A percentile compares a stretch with the other conserved stretches of the same genome.
phyloP scores from a whole-genome alignment of 2,888 invertebrate species.

The Phasia obesa region DNA sequence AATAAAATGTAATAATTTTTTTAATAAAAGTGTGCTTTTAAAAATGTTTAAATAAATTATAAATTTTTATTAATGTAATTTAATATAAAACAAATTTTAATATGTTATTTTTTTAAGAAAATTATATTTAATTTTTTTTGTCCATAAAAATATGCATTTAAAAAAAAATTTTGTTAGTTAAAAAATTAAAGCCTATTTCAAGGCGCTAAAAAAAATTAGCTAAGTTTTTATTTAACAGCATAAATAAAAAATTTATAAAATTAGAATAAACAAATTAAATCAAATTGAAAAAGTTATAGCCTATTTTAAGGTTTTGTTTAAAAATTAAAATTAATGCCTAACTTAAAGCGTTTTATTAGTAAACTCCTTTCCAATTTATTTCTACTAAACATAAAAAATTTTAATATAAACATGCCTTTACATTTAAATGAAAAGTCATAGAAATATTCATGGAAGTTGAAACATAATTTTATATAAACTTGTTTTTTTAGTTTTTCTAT shows the following conservation, averaged over 20 bases:
- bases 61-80: neutral
- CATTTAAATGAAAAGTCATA: neutral
- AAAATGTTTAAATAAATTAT: conserved; percentile 3
- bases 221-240: conserved; percentile 15
- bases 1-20: conserved; percentile 16
- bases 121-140: no score
- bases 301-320: conserved; percentile 25
- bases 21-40: conserved; percentile 50
- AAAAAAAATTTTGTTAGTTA: neutral
- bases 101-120: no score
- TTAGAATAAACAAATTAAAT: neutral
- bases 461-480: conserved; percentile 62
- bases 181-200: conserved; percentile 3
- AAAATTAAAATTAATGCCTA: neutral
- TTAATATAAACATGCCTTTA: conserved; percentile 23
- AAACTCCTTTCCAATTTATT: conserved; percentile 11
- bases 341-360: conserved; percentile 23
- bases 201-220: conserved; percentile 3
- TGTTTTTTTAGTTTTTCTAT: neutral
- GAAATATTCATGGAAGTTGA: conserved; percentile 39
- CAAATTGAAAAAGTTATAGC: conserved; percentile 18
- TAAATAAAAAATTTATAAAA: neutral
- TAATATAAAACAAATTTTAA: neutral
- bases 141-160: no score
- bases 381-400: neutral